Percentiles rank a stretch among this genome's conserved stretches.
phyloP scores from a whole-genome alignment of 2,888 invertebrate species.

The Phlogophora meticulosa region DNA sequence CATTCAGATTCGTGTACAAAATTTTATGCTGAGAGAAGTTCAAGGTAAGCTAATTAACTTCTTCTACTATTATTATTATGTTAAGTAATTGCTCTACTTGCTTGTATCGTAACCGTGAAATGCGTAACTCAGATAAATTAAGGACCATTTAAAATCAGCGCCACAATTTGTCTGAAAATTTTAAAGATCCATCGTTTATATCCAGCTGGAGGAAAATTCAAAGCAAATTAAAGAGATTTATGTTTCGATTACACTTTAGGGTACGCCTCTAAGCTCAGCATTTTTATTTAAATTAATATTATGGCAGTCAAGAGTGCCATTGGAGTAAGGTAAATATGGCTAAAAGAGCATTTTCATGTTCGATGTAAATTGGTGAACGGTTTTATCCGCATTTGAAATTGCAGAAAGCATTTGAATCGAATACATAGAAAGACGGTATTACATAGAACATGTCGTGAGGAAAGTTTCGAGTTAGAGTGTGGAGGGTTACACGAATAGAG shows the following conservation, averaged over 20 bases:
- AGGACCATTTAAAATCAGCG: constrained; percentile 13
- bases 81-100: constrained; percentile 42
- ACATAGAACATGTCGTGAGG: too few relatives aligned
- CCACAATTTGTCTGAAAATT: constrained; percentile 33
- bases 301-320: constrained; percentile 59
- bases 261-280: constrained; percentile 57
- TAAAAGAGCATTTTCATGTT: constrained; percentile 58
- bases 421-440: background rate
- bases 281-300: constrained; percentile 62
- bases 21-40: constrained; percentile 31
- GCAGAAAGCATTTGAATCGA: constrained; percentile 4
- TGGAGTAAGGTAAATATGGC: constrained; percentile 52
- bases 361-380: constrained; percentile 39
- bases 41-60: constrained; percentile 42
- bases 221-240: constrained; percentile 66
- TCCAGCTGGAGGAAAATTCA: constrained; percentile 54
- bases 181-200: constrained; percentile 57
- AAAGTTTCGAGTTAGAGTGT: too few relatives aligned
- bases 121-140: constrained; percentile 29
- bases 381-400: constrained; percentile 42
- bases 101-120: constrained; percentile 18
- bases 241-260: constrained; percentile 62
- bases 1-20: constrained; percentile 1
- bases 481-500: too few relatives aligned
- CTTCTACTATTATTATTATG: constrained; percentile 21